Evolutionary conservation across 2,888 invertebrate genomes (phyloP).

Genomic region (Lycia hirtaria): DNA sequence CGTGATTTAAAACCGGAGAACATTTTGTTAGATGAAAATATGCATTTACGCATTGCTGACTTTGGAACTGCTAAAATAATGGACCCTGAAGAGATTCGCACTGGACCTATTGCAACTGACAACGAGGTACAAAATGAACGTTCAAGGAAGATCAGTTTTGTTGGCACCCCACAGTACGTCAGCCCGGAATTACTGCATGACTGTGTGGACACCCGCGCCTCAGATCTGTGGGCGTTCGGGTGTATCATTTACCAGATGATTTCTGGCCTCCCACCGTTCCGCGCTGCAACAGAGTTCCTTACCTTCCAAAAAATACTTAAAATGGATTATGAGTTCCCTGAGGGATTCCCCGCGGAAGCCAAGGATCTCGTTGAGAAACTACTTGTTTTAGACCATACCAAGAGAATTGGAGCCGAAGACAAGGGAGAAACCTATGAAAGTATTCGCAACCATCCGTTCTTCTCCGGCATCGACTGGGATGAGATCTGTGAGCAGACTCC

Average conservation of each 20-base stretch:
- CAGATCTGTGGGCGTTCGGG: constrained; percentile 99
- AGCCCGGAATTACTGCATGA: constrained; percentile 97
- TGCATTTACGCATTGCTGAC: constrained; percentile 98
- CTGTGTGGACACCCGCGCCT: constrained; percentile 90
- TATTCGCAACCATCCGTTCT: constrained; percentile 95
- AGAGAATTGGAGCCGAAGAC: constrained; percentile 93
- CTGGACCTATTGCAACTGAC: constrained; percentile 53
- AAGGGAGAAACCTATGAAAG: constrained; percentile 89
- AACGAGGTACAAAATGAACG: constrained; percentile 74
- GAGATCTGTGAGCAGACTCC: constrained; percentile 91
- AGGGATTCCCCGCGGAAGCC: constrained; percentile 94
- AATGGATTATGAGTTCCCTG: constrained; percentile 96
- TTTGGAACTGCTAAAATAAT: constrained; percentile 98
- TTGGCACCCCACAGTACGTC: constrained; percentile 99
- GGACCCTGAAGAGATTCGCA: constrained; percentile 66
- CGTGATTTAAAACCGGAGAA: constrained; percentile 99
- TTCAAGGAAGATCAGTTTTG: constrained; percentile 93
- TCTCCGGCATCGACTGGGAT: constrained; percentile 93
- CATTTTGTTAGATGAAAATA: constrained; percentile 96
- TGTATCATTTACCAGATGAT: constrained; percentile 99
- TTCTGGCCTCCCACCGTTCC: constrained; percentile 96
- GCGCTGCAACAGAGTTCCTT: constrained; percentile 96
- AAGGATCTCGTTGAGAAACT: constrained; percentile 94
- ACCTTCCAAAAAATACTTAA: constrained; percentile 98
- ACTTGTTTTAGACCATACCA: constrained; percentile 91